Evolutionary conservation across 1,140 invertebrate species (phyloP).

Genomic region (Brachionus angularis): DNA sequence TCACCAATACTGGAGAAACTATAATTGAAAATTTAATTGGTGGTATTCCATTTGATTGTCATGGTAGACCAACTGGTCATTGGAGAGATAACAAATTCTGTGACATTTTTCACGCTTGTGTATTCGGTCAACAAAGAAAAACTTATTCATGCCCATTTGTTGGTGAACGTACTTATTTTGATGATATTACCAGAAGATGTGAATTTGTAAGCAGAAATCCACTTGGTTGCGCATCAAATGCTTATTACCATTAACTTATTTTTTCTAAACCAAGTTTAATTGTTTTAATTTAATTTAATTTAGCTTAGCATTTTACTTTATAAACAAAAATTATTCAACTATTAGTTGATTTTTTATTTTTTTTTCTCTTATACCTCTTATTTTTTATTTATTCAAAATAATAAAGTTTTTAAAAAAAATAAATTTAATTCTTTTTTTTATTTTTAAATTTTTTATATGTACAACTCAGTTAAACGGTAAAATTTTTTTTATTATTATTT

Average conservation of each 20-base stretch:
- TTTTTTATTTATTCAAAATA: too few relatives aligned
- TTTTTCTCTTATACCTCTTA: too few relatives aligned
- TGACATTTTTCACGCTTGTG: constrained; percentile 42
- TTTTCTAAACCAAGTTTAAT: too few relatives aligned
- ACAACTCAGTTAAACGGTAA: too few relatives aligned
- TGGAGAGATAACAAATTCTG: constrained; percentile 31
- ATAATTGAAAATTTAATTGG: constrained; percentile 37
- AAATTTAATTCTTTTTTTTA: too few relatives aligned
- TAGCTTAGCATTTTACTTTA: too few relatives aligned
- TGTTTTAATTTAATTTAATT: too few relatives aligned
- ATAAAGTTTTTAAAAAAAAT: too few relatives aligned
- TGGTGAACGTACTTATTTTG: constrained; percentile 43
- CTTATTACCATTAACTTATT: constrained; percentile 22
- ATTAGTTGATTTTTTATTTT: too few relatives aligned
- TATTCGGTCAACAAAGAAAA: constrained; percentile 25
- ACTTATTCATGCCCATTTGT: constrained; percentile 7
- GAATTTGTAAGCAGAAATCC: constrained; percentile 26
- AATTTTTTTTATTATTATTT: too few relatives aligned
- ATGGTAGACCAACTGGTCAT: not conserved
- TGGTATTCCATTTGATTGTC: constrained; percentile 42
- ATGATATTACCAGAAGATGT: constrained; percentile 18
- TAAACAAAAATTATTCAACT: too few relatives aligned
- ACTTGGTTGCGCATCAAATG: not conserved
- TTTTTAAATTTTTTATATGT: too few relatives aligned
- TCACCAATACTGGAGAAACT: constrained; percentile 34